Conservation (phyloP, 2,797 vertebrate species). For the Caiman crocodilus region DNA sequence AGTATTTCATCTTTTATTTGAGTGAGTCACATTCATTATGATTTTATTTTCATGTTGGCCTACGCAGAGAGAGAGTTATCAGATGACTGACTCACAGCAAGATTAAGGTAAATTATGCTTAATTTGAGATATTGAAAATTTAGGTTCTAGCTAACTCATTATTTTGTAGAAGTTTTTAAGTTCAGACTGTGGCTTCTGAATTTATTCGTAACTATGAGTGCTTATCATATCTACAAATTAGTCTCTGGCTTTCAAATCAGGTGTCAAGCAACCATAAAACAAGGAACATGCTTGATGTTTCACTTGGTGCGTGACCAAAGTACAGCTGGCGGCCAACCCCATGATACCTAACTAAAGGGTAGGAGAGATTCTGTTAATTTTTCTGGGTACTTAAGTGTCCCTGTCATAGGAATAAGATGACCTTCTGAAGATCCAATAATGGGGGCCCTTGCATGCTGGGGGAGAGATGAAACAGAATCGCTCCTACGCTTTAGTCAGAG, state of each 20-base stretch:
- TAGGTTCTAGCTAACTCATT: background rate
- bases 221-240: background rate
- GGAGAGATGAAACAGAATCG: too few species aligned
- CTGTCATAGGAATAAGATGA: too few species aligned
- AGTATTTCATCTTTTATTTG: background rate
- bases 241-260: background rate
- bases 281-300: background rate
- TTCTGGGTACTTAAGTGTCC: too few species aligned
- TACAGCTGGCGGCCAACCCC: too few species aligned
- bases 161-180: background rate
- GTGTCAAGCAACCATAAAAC: background rate
- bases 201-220: background rate
- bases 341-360: too few species aligned
- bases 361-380: too few species aligned
- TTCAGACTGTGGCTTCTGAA: background rate
- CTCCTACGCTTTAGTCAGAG: too few species aligned
- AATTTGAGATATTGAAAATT: background rate
- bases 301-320: too few species aligned
- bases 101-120: slow-evolving; percentile 9
- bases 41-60: slow-evolving; percentile 15
- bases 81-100: slow-evolving; percentile 22
- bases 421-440: too few species aligned
- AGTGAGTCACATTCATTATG: background rate
- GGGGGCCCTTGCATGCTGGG: too few species aligned
- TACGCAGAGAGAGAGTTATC: background rate